These are phyloP conservation scores for Denticeps clupeoides DNA, from an alignment of 2,797 vertebrate genomes.

Conservation along the genomic window DNA sequence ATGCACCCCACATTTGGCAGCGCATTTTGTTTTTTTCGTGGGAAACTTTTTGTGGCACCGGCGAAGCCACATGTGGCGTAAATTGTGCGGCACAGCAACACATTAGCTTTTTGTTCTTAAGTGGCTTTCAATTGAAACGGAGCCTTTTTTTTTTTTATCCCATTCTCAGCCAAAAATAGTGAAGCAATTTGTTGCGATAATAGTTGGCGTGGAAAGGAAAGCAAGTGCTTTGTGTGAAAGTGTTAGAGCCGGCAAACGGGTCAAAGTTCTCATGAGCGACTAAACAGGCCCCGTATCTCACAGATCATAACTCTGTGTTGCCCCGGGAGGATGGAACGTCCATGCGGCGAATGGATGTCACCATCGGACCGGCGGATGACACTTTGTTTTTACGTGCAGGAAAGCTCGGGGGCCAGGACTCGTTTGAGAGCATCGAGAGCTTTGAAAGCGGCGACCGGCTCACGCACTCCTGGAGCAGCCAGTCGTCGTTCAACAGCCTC, in stretches of 20 bases:
- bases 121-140: constrained; percentile 39
- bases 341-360: too few species aligned
- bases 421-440: constrained; percentile 97
- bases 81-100: constrained; percentile 43
- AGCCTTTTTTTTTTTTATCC: constrained; percentile 57
- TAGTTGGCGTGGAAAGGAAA: too few species aligned
- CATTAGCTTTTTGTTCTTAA: constrained; percentile 59
- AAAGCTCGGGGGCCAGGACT: constrained; percentile 94
- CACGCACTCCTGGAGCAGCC: constrained; percentile 97
- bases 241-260: too few species aligned
- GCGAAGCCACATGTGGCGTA: constrained; percentile 58
- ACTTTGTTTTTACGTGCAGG: constrained; percentile 46
- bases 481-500: constrained; percentile 94
- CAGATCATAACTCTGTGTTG: too few species aligned
- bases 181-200: constrained; percentile 48
- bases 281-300: too few species aligned
- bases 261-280: too few species aligned
- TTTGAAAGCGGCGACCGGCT: constrained; percentile 92
- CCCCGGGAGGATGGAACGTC: too few species aligned
- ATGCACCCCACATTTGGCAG: constrained; percentile 34
- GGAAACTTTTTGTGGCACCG: constrained; percentile 56
- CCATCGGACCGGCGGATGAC: too few species aligned
- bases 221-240: too few species aligned
- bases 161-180: constrained; percentile 44
- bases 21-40: constrained; percentile 35